These are phyloP conservation scores for Syngnathus rostellatus DNA, from an alignment of 2,797 vertebrate genomes.

Conservation along the genomic window DNA sequence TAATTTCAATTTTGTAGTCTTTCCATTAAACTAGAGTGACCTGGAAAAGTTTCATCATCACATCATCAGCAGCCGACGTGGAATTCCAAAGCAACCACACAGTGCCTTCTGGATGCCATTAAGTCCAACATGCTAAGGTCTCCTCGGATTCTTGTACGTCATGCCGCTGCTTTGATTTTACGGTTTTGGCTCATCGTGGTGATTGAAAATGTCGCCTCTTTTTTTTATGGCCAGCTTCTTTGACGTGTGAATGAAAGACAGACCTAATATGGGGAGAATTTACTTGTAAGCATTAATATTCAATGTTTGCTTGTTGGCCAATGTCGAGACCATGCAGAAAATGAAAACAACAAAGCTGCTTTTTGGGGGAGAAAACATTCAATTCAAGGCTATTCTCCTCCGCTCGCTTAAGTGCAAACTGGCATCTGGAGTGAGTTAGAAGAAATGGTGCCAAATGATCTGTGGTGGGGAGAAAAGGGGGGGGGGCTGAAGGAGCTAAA, in stretches of 20 bases:
- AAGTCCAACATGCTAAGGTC: conserved; percentile 37
- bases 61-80: conserved; percentile 33
- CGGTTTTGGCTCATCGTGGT: conserved; percentile 42
- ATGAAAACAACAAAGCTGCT: neutral
- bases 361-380: conserved; percentile 9
- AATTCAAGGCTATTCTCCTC: conserved; percentile 2
- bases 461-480: conserved; percentile 29
- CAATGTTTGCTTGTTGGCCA: neutral
- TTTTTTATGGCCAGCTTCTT: conserved; percentile 8
- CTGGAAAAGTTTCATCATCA: conserved; percentile 24
- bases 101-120: conserved; percentile 54
- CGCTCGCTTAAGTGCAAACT: conserved; percentile 18
- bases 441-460: conserved; percentile 53
- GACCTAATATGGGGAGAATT: conserved; percentile 10
- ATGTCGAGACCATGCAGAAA: neutral
- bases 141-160: conserved; percentile 40
- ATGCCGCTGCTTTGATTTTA: conserved; percentile 41
- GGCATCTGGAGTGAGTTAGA: conserved; percentile 64
- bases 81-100: conserved; percentile 38
- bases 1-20: conserved; percentile 1
- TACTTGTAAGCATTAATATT: conserved; percentile 15
- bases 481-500: conserved; percentile 8
- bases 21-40: conserved; percentile 27
- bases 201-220: conserved; percentile 42
- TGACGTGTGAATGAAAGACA: conserved; percentile 7